Percentiles rank a stretch among this genome's conserved stretches.
Conservation (phyloP, 2,888 invertebrate genomes). For the Aporophyla lueneburgensis region DNA sequence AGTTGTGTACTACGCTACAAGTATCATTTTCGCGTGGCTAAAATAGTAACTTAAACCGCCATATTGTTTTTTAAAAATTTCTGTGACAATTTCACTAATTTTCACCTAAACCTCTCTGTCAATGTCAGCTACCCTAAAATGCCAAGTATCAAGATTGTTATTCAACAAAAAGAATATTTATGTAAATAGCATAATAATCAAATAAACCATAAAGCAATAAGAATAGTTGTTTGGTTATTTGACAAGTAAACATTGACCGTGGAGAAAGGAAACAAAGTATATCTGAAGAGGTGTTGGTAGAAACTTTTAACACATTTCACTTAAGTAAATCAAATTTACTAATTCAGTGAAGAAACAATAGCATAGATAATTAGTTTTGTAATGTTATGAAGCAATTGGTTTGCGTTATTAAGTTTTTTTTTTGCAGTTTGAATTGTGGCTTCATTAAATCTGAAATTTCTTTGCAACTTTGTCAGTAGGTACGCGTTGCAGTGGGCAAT, state of each 20-base stretch:
- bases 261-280: constrained; percentile 1
- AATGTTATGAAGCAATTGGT: background rate
- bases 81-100: background rate
- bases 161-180: background rate
- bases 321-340: constrained; percentile 9
- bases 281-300: constrained; percentile 11
- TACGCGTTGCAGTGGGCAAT: no score
- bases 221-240: background rate
- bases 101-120: no score
- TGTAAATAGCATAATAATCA: constrained; percentile 18
- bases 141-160: constrained; percentile 15
- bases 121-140: background rate
- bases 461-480: no score
- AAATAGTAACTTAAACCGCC: background rate
- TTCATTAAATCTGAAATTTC: background rate
- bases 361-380: background rate
- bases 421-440: background rate
- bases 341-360: background rate
- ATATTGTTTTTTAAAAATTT: background rate
- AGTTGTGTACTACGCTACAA: background rate
- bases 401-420: background rate
- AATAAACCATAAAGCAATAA: constrained; percentile 14
- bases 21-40: background rate
- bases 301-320: constrained; percentile 44
- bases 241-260: constrained; percentile 24